A percentile compares a stretch with the other conserved stretches of the same genome.
Conservation (phyloP, 2,113 vertebrate species). For the Oncorhynchus tshawytscha region DNA sequence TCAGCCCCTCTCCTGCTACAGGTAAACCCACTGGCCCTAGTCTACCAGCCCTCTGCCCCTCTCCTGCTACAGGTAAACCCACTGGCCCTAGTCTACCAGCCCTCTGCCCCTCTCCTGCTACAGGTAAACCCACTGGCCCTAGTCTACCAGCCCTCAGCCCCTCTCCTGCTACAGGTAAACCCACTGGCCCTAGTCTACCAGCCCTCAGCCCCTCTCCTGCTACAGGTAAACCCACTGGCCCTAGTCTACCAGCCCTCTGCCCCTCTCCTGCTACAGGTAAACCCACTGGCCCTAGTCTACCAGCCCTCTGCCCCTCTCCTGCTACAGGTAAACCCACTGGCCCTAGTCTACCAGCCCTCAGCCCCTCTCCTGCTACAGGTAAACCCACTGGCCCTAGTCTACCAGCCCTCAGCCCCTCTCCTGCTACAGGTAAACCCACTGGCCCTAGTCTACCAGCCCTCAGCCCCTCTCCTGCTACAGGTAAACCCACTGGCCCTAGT, state of each 20-base stretch:
- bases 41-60: too few relatives aligned
- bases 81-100: not conserved
- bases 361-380: not conserved
- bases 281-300: not conserved
- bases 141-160: not conserved
- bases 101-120: slow-evolving; percentile 70
- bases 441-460: too few relatives aligned
- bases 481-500: too few relatives aligned
- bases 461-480: too few relatives aligned
- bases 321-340: slow-evolving; percentile 88
- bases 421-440: too few relatives aligned
- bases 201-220: slow-evolving; percentile 53
- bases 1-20: not conserved
- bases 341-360: slow-evolving; percentile 56
- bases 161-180: not conserved
- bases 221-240: slow-evolving; percentile 87
- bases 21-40: slow-evolving; percentile 82
- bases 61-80: too few relatives aligned
- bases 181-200: not conserved
- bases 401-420: too few relatives aligned
- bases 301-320: slow-evolving; percentile 30
- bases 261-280: too few relatives aligned
- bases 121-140: slow-evolving; percentile 85
- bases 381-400: too few relatives aligned
- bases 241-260: slow-evolving; percentile 48